These are phyloP conservation scores for Poeciliopsis occidentalis DNA, from an alignment of 2,113 vertebrate species.

Conservation along the genomic window DNA sequence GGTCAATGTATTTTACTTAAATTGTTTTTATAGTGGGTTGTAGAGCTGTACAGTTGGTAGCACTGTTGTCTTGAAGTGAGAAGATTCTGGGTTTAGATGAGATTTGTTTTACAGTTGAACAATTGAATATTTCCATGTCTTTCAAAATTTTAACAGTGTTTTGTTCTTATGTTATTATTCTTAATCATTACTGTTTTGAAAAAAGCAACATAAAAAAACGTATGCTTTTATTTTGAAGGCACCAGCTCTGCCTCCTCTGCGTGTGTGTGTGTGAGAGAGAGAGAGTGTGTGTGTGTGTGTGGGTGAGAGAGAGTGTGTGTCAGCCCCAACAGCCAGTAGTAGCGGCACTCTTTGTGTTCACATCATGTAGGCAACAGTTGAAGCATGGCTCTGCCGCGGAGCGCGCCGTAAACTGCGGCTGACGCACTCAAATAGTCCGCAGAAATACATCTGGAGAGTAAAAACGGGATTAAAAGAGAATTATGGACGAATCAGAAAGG, in stretches of 20 bases:
- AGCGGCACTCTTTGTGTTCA: background rate
- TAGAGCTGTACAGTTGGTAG: too few relatives aligned
- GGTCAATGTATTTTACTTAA: too few relatives aligned
- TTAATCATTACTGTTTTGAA: background rate
- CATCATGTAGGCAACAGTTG: constrained; percentile 2
- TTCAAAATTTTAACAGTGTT: background rate
- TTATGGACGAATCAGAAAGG: background rate
- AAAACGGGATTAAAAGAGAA: background rate
- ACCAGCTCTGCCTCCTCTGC: background rate
- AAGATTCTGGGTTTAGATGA: too few relatives aligned
- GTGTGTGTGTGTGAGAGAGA: background rate
- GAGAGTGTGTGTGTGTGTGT: too few relatives aligned
- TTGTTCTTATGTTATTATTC: background rate
- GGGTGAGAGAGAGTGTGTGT: background rate
- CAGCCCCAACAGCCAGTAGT: background rate
- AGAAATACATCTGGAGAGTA: background rate
- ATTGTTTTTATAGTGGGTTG: too few relatives aligned
- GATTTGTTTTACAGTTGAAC: too few relatives aligned
- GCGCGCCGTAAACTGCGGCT: background rate
- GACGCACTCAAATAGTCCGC: background rate
- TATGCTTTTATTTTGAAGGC: constrained; percentile 20
- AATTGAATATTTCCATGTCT: background rate
- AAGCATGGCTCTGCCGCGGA: constrained; percentile 1
- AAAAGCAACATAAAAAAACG: background rate
- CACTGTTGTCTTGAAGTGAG: too few relatives aligned